Percentiles rank a stretch among this genome's conserved stretches.
Evolutionary conservation across 2,797 vertebrate genomes (phyloP).

Genomic region (Sebastes ruberrimus): DNA sequence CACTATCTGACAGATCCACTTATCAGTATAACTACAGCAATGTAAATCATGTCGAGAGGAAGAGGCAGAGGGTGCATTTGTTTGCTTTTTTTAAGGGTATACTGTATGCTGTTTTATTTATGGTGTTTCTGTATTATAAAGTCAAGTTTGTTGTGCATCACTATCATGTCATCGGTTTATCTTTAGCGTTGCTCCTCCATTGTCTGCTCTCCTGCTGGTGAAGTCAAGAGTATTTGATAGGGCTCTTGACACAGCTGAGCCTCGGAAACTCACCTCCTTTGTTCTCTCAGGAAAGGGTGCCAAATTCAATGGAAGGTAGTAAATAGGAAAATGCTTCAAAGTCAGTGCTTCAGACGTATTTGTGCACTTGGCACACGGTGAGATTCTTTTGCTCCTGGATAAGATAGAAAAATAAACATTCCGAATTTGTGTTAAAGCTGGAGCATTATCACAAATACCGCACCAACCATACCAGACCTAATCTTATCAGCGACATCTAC

Average conservation of each 20-base stretch:
- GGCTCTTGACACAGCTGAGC: conserved; percentile 73
- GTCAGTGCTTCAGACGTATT: conserved; percentile 56
- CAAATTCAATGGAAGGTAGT: conserved; percentile 73
- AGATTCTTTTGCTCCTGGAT: conserved; percentile 41
- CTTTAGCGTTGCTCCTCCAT: conserved; percentile 60
- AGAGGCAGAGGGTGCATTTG: conserved; percentile 48
- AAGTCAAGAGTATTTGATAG: conserved; percentile 77
- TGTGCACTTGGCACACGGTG: conserved; percentile 58
- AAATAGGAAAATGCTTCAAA: conserved; percentile 74
- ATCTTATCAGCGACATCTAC: conserved; percentile 69
- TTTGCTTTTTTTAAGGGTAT: conserved; percentile 61
- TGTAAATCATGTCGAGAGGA: conserved; percentile 66
- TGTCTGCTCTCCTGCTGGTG: conserved; percentile 65
- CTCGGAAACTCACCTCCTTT: conserved; percentile 72
- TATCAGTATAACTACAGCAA: conserved; percentile 65
- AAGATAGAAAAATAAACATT: conserved; percentile 53
- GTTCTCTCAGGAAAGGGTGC: conserved; percentile 75
- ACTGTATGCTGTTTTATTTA: conserved; percentile 73
- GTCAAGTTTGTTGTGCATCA: conserved; percentile 66
- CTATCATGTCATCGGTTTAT: conserved; percentile 72
- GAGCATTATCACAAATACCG: conserved; percentile 50
- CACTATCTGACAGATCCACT: conserved; percentile 65
- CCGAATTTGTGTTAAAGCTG: conserved; percentile 43
- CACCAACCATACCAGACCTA: conserved; percentile 37
- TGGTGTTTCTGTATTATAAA: conserved; percentile 64